Conservation (phyloP, 2,888 invertebrate genomes). For the Romanomermis culicivorax region DNA sequence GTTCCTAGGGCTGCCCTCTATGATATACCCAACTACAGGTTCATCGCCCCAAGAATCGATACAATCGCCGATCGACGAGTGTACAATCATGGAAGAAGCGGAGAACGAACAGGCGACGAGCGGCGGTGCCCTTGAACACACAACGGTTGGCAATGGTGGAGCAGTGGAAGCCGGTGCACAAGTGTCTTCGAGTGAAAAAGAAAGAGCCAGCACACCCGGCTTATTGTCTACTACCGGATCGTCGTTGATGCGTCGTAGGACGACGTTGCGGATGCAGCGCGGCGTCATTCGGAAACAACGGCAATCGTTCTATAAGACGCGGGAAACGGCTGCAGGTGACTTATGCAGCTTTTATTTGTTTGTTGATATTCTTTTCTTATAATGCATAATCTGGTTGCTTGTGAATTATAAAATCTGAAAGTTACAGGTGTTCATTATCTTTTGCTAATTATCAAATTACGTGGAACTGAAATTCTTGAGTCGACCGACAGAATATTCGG, state of each 20-base stretch:
- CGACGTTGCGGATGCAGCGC: neutral
- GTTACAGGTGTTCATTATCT: no score
- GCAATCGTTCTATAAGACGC: neutral
- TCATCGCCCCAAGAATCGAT: constrained; percentile 4
- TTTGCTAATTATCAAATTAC: no score
- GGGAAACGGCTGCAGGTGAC: neutral
- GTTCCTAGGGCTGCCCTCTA: no score
- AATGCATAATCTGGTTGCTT: no score
- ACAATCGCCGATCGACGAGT: constrained; percentile 3
- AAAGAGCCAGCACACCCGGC: neutral
- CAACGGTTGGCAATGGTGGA: neutral
- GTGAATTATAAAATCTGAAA: no score
- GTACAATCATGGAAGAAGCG: constrained; percentile 1
- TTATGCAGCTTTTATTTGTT: no score
- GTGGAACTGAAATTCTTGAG: no score
- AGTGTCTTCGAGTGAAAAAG: neutral
- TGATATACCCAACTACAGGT: no score
- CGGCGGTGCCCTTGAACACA: neutral
- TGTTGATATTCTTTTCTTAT: no score
- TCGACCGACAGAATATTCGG: no score
- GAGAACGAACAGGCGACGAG: neutral
- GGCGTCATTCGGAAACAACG: neutral
- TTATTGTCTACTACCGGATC: neutral
- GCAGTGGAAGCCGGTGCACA: neutral
- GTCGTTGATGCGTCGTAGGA: neutral